Conservation (phyloP, 2,888 invertebrate species). For the Doris montereyensis region DNA sequence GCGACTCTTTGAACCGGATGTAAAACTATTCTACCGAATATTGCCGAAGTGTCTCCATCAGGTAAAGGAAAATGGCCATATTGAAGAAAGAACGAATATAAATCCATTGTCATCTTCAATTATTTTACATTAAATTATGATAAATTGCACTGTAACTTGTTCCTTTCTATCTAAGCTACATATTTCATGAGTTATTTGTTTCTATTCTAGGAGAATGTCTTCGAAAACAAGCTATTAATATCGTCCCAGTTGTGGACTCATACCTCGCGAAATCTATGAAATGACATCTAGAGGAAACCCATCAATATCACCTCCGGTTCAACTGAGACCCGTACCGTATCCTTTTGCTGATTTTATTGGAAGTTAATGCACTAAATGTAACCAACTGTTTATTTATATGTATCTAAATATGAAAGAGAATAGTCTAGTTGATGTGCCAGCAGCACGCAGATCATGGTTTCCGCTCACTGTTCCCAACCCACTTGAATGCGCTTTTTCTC, state of each 20-base stretch:
- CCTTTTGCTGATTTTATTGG: constrained; percentile 54
- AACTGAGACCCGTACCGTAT: constrained; percentile 57
- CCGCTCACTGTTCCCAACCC: too few relatives aligned
- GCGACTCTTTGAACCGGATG: constrained; percentile 56
- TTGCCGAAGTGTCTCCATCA: constrained; percentile 67
- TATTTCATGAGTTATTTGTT: constrained; percentile 48
- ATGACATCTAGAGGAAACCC: constrained; percentile 66
- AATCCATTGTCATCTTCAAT: constrained; percentile 62
- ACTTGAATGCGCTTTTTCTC: too few relatives aligned
- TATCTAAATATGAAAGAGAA: too few relatives aligned
- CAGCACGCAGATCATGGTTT: too few relatives aligned
- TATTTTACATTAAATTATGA: too few relatives aligned
- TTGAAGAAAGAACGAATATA: constrained; percentile 51
- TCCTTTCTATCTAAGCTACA: too few relatives aligned
- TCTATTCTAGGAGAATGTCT: constrained; percentile 65
- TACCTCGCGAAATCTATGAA: constrained; percentile 62
- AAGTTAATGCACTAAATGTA: too few relatives aligned
- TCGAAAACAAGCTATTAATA: constrained; percentile 67
- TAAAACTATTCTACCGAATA: constrained; percentile 55
- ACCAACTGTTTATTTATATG: too few relatives aligned
- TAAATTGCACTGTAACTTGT: too few relatives aligned
- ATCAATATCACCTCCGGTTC: constrained; percentile 63
- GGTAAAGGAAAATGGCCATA: constrained; percentile 67
- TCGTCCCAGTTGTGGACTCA: constrained; percentile 64
- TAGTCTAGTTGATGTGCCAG: too few relatives aligned